Percentiles rank a stretch among this genome's conserved stretches.
phyloP scores from a whole-genome alignment of 2,797 vertebrate species.

The Labeo calbasu region DNA sequence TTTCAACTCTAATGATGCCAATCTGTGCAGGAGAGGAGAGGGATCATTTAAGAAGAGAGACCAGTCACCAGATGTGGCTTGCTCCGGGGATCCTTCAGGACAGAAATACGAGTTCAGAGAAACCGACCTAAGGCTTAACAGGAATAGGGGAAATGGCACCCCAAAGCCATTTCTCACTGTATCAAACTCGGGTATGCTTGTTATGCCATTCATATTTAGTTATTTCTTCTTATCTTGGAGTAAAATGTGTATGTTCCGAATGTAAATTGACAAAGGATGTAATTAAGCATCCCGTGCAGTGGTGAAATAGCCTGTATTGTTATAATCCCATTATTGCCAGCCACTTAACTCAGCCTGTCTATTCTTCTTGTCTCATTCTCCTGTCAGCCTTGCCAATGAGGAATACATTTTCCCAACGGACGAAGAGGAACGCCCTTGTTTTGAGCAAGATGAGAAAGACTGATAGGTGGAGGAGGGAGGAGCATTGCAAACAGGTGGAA shows the following conservation, averaged over 20 bases:
- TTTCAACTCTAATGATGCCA: background rate
- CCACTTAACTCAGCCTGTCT: slow-evolving; percentile 38
- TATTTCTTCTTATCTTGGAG: background rate
- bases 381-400: slow-evolving; percentile 77
- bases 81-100: slow-evolving; percentile 67
- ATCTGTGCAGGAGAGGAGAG: slow-evolving; percentile 82
- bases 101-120: slow-evolving; percentile 89
- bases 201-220: background rate
- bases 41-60: slow-evolving; percentile 85
- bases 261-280: background rate
- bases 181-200: slow-evolving; percentile 70
- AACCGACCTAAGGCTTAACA: slow-evolving; percentile 84
- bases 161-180: slow-evolving; percentile 65
- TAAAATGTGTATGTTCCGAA: background rate
- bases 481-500: slow-evolving; percentile 67
- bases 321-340: background rate
- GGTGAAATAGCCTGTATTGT: background rate
- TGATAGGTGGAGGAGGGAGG: slow-evolving; percentile 74
- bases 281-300: background rate
- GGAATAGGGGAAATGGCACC: slow-evolving; percentile 74
- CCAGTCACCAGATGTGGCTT: slow-evolving; percentile 73
- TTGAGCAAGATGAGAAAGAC: slow-evolving; percentile 72
- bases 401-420: slow-evolving; percentile 81
- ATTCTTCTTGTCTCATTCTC: slow-evolving; percentile 53
- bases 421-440: slow-evolving; percentile 78